Percentiles rank a stretch among this genome's conserved stretches.
phyloP scores from a whole-genome alignment of 2,888 invertebrate species.

The Isotomurus palustris region DNA sequence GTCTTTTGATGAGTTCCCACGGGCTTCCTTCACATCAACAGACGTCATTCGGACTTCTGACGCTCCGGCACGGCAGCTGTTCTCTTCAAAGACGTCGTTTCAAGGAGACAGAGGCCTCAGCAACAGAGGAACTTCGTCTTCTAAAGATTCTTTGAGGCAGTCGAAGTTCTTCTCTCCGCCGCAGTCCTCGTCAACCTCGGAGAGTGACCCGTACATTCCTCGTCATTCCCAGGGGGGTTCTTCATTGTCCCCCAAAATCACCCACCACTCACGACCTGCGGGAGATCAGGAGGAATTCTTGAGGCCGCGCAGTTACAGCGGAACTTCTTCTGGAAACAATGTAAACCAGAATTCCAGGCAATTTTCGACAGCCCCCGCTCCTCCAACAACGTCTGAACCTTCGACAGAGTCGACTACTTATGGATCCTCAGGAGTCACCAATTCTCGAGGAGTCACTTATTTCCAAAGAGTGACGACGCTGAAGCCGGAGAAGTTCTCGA shows the following conservation, averaged over 20 bases:
- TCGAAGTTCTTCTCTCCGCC: neutral
- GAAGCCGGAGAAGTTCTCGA: constrained; percentile 27
- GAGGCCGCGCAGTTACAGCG: neutral
- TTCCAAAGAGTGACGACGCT: constrained; percentile 23
- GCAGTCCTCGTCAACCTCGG: neutral
- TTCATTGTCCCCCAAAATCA: neutral
- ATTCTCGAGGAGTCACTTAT: constrained; percentile 4
- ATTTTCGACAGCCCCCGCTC: constrained; percentile 23
- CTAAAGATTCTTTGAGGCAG: too few relatives aligned
- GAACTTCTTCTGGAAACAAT: neutral
- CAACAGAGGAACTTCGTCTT: neutral
- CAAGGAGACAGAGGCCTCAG: too few relatives aligned
- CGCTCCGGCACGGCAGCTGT: too few relatives aligned
- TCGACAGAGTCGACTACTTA: constrained; percentile 12
- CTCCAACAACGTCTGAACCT: constrained; percentile 31
- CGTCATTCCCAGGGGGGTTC: neutral
- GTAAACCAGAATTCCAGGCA: constrained; percentile 15
- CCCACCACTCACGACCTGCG: neutral
- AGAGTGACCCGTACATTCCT: neutral
- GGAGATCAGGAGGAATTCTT: too few relatives aligned
- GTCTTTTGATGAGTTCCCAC: neutral
- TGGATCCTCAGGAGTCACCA: constrained; percentile 7
- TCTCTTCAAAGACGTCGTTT: too few relatives aligned
- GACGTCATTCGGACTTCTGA: too few relatives aligned
- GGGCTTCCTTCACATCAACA: neutral